A percentile compares a stretch with the other conserved stretches of the same genome.
Conservation (phyloP, 2,797 vertebrate species). For the Hemitrygon akajei region DNA sequence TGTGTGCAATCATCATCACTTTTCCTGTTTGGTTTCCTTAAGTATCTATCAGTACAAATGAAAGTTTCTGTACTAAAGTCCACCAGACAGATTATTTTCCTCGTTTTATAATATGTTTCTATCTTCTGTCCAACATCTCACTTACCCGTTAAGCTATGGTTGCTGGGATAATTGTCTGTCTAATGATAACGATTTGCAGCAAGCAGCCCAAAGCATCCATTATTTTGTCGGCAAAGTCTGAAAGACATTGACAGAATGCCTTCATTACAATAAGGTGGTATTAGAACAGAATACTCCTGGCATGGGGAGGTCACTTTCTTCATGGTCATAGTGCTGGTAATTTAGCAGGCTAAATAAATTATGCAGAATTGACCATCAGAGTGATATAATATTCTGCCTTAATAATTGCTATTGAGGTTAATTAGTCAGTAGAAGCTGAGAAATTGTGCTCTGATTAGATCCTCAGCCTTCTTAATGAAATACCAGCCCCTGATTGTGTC, state of each 20-base stretch:
- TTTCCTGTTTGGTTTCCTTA: neutral
- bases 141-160: neutral
- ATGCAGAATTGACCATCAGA: neutral
- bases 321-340: neutral
- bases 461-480: constrained; percentile 14
- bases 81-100: neutral
- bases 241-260: neutral
- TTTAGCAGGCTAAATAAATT: neutral
- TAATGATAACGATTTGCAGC: neutral
- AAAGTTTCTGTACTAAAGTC: neutral
- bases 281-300: neutral
- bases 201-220: neutral
- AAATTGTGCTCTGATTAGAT: constrained; percentile 5
- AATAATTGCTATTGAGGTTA: constrained; percentile 24
- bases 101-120: neutral
- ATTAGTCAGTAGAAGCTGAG: neutral
- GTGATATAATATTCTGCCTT: neutral
- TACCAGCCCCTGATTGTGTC: neutral
- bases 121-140: neutral
- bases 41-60: neutral
- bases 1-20: neutral
- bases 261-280: too few species aligned
- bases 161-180: neutral
- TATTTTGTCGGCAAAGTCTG: neutral
- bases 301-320: neutral